A percentile compares a stretch with the other conserved stretches of the same genome.
These are phyloP conservation scores for Melanerpes formicivorus DNA, from an alignment of 2,113 vertebrate species.

Conservation along the genomic window DNA sequence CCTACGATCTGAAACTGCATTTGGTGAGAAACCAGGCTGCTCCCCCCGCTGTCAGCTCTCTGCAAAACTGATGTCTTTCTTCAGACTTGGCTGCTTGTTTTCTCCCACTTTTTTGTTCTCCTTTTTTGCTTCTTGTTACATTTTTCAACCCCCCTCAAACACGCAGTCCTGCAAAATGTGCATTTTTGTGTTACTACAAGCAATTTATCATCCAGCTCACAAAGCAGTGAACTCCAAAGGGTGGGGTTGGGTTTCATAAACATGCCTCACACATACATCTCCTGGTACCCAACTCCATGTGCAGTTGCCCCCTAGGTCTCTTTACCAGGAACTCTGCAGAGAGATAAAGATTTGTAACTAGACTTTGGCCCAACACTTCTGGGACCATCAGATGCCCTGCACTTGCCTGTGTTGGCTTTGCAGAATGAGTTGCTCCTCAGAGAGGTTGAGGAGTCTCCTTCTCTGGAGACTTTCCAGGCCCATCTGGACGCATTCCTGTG, in stretches of 20 bases:
- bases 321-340: background rate
- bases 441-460: too few species aligned
- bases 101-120: background rate
- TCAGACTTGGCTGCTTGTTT: background rate
- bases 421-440: too few species aligned
- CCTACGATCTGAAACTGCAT: fast-evolving
- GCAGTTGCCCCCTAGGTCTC: background rate
- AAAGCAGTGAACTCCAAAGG: background rate
- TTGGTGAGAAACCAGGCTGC: background rate
- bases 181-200: background rate
- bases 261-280: fast-evolving
- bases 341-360: background rate
- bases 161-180: background rate
- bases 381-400: background rate
- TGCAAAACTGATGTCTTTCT: background rate
- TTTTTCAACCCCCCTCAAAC: background rate
- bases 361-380: background rate
- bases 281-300: background rate
- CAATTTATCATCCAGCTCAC: fast-evolving
- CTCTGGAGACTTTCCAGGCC: too few species aligned
- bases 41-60: background rate
- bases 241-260: background rate
- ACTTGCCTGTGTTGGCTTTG: fast-evolving
- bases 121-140: too few species aligned
- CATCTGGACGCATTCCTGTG: too few species aligned